These are phyloP conservation scores for Cremastinae sp. DNA, from an alignment of 2,888 invertebrate genomes.

Conservation along the genomic window DNA sequence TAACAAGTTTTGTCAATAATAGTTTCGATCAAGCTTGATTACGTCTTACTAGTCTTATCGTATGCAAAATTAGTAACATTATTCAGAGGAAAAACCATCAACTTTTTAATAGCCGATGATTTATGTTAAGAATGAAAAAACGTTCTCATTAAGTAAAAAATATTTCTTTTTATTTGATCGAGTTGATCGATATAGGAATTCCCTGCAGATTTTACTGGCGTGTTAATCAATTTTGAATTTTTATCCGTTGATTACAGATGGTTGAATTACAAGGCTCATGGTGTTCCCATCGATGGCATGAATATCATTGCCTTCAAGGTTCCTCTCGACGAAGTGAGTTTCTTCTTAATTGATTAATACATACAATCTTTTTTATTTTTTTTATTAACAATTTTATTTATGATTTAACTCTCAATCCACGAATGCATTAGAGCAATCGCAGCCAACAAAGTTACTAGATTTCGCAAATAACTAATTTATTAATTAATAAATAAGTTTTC, in stretches of 20 bases:
- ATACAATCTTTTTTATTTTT: too few species aligned
- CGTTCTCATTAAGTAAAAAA: too few species aligned
- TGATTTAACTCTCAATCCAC: constrained; percentile 15
- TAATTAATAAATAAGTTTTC: too few species aligned
- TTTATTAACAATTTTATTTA: constrained; percentile 28
- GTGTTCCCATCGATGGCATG: constrained; percentile 85
- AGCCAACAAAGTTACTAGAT: too few species aligned
- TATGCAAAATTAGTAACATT: too few species aligned
- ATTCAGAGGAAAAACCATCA: not conserved
- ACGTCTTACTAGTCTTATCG: too few species aligned
- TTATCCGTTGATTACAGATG: constrained; percentile 82
- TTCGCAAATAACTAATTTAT: too few species aligned
- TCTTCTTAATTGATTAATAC: too few species aligned
- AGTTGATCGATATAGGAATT: not conserved
- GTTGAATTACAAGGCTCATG: constrained; percentile 84
- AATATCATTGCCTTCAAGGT: constrained; percentile 89
- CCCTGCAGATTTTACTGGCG: not conserved
- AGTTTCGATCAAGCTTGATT: too few species aligned
- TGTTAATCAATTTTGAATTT: not conserved
- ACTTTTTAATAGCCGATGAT: not conserved
- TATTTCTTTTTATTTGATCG: not conserved
- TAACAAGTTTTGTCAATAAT: not conserved
- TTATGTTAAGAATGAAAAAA: too few species aligned
- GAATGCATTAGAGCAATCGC: constrained; percentile 4
- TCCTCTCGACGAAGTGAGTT: constrained; percentile 83